A percentile compares a stretch with the other conserved stretches of the same genome.
Evolutionary conservation across 2,113 vertebrate species (phyloP).

Genomic region (Phaetusa simplex): DNA sequence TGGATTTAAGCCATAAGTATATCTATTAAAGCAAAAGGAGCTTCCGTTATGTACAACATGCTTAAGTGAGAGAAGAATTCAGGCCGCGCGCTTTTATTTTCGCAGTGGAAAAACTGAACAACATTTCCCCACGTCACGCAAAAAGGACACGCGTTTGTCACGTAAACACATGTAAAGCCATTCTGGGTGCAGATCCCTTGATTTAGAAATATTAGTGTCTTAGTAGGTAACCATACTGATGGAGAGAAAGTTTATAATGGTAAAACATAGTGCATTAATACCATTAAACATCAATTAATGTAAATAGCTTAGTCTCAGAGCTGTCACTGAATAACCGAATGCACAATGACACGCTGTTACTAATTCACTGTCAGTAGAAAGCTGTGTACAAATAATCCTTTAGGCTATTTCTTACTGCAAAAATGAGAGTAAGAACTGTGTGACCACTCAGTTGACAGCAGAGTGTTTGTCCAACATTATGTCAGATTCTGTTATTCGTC

Average conservation of each 20-base stretch:
- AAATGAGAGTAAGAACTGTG: slow-evolving; percentile 67
- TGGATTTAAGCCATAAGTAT: not conserved
- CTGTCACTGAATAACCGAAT: slow-evolving; percentile 52
- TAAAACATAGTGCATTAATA: slow-evolving; percentile 52
- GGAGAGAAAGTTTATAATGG: slow-evolving; percentile 49
- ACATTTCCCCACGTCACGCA: not conserved
- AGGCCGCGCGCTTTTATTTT: not conserved
- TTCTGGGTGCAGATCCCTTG: not conserved
- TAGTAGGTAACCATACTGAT: slow-evolving; percentile 5
- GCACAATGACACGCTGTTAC: slow-evolving; percentile 55
- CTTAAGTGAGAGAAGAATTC: not conserved
- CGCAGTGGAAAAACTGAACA: not conserved
- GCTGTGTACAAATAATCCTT: slow-evolving; percentile 58
- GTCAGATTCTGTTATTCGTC: slow-evolving; percentile 57
- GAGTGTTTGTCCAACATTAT: slow-evolving; percentile 40
- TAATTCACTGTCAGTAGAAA: slow-evolving; percentile 58
- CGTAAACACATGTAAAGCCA: not conserved
- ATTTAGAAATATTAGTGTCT: slow-evolving; percentile 26
- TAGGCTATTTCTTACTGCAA: slow-evolving; percentile 50
- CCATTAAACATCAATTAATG: slow-evolving; percentile 64
- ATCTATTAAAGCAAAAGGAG: not conserved
- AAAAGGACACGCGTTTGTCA: not conserved
- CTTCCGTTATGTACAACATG: not conserved
- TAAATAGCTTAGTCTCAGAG: slow-evolving; percentile 56
- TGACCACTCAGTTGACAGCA: slow-evolving; percentile 70